phyloP scores from a whole-genome alignment of 2,113 vertebrate genomes.

The Amphiprion percula region DNA sequence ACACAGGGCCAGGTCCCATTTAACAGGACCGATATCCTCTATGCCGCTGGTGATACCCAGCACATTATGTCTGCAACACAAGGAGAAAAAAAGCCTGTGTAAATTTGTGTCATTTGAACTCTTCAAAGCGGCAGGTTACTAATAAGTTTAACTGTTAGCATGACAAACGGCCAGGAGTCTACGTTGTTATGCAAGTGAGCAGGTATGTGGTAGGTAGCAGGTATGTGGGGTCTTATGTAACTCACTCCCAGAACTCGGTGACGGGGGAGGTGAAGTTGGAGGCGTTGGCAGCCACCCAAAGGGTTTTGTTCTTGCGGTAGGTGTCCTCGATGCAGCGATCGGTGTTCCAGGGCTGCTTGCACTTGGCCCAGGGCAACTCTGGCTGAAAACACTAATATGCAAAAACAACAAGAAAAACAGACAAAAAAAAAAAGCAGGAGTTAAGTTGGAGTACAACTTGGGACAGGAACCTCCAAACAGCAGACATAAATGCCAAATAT shows the following conservation, averaged over 20 bases:
- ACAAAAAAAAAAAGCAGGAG: background rate
- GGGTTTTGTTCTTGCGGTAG: conserved; percentile 91
- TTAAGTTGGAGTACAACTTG: background rate
- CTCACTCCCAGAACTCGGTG: conserved; percentile 99
- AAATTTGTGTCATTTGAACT: background rate
- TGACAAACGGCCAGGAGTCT: background rate
- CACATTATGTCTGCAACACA: conserved; percentile 89
- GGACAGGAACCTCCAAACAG: too few species aligned
- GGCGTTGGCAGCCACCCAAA: conserved; percentile 84
- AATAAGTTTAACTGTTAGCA: background rate
- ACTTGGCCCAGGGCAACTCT: conserved; percentile 95
- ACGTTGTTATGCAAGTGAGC: conserved; percentile 7
- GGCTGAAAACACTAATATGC: conserved; percentile 89
- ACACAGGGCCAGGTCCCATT: conserved; percentile 97
- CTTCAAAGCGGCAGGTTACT: background rate
- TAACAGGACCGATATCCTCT: conserved; percentile 89
- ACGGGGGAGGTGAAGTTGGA: conserved; percentile 96
- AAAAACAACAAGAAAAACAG: background rate
- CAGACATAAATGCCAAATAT: too few species aligned
- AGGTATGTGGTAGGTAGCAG: background rate
- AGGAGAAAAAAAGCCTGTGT: background rate
- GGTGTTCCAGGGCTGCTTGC: conserved; percentile 95
- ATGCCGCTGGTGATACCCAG: conserved; percentile 92
- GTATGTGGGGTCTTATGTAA: conserved; percentile 28
- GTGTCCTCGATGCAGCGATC: conserved; percentile 92